Evolutionary conservation across 2,113 vertebrate species (phyloP).

Genomic region (Cisticola juncidis): DNA sequence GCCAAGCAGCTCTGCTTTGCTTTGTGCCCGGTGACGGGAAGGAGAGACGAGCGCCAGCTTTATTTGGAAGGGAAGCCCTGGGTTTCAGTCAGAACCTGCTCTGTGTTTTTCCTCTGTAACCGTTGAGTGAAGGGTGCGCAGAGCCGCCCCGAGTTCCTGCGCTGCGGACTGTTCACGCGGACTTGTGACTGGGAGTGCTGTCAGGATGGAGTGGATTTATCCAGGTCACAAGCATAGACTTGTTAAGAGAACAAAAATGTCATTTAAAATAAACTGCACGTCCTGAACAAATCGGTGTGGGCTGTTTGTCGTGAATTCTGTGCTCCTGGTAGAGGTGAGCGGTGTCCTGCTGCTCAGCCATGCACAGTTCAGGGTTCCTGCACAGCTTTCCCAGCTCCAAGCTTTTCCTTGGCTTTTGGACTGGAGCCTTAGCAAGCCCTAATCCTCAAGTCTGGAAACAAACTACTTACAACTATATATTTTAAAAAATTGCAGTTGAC

Average conservation of each 20-base stretch:
- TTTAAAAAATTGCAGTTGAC: not conserved
- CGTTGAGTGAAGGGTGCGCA: not conserved
- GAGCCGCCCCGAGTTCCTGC: not conserved
- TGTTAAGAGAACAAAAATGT: constrained; percentile 11
- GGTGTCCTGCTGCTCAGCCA: not conserved
- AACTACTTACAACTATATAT: not conserved
- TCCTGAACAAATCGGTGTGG: not conserved
- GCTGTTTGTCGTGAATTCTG: not conserved
- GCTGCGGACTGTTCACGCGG: not conserved
- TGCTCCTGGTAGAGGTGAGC: not conserved
- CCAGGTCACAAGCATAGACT: not conserved
- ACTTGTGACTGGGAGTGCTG: not conserved
- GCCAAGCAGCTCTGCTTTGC: not conserved
- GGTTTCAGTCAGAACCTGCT: not conserved
- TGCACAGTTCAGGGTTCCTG: fast-evolving
- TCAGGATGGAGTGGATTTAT: not conserved
- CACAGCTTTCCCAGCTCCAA: not conserved
- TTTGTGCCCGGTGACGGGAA: not conserved
- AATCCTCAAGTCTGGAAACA: not conserved
- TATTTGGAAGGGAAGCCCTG: not conserved
- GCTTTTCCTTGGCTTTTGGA: not conserved
- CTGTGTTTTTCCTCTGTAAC: not conserved
- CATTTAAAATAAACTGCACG: constrained; percentile 9
- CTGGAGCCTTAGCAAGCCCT: not conserved
- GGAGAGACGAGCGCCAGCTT: not conserved